Evolutionary conservation across 2,888 invertebrate species (phyloP).

Genomic region (Reticulitermes lucifugus): DNA sequence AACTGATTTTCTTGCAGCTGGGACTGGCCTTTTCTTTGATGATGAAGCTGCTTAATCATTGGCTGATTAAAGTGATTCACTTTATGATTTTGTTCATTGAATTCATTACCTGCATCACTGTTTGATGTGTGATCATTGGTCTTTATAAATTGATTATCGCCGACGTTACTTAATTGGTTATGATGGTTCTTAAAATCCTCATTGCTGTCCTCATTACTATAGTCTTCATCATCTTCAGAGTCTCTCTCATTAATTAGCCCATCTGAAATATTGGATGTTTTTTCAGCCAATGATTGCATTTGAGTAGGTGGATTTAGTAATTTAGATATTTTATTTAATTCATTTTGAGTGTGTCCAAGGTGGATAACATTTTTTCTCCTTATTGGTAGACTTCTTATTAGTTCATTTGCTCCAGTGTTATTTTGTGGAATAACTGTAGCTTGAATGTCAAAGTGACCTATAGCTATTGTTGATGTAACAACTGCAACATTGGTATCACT

Average conservation of each 20-base stretch:
- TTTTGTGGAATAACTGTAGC: background rate
- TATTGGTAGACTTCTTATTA: background rate
- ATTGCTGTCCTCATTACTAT: background rate
- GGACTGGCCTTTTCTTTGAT: too few relatives aligned
- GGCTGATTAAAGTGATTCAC: background rate
- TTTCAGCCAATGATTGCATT: background rate
- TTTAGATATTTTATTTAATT: background rate
- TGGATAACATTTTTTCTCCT: background rate
- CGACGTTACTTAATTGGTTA: background rate
- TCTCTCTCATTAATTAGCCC: background rate
- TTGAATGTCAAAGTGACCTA: slow-evolving; percentile 27
- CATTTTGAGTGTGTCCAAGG: slow-evolving; percentile 13
- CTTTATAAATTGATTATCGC: background rate
- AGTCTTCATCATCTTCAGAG: slow-evolving; percentile 11
- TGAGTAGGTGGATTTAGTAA: background rate
- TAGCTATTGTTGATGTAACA: slow-evolving; percentile 15
- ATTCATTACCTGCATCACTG: background rate
- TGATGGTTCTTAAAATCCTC: background rate
- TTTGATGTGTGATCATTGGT: background rate
- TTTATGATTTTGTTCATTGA: background rate
- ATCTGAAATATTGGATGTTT: background rate
- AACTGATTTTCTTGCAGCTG: too few relatives aligned
- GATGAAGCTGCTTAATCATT: too few relatives aligned
- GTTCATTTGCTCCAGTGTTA: background rate
- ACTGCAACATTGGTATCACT: slow-evolving; percentile 32